Evolutionary conservation across 2,113 vertebrate genomes (phyloP).

Genomic region (Chiloscyllium plagiosum): DNA sequence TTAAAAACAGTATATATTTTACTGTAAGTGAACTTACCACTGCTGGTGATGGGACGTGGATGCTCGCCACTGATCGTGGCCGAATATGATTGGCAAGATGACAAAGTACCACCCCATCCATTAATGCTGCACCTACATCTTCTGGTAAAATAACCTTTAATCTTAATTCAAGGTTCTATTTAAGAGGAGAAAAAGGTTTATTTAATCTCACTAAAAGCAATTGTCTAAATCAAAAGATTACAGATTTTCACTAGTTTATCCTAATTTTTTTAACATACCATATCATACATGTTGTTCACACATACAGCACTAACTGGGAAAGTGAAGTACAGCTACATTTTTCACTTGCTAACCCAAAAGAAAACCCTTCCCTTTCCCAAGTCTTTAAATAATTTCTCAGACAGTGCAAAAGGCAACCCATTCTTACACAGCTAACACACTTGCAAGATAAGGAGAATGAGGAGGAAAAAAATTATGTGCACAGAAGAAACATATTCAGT

Average conservation of each 20-base stretch:
- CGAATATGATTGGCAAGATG: slow-evolving; percentile 97
- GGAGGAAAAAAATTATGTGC: not conserved
- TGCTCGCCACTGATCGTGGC: slow-evolving; percentile 92
- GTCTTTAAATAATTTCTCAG: not conserved
- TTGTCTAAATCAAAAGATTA: not conserved
- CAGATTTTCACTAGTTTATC: not conserved
- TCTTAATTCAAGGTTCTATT: slow-evolving; percentile 86
- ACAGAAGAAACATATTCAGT: not conserved
- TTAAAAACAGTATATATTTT: not conserved
- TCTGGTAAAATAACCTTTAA: slow-evolving; percentile 94
- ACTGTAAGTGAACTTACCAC: slow-evolving; percentile 67
- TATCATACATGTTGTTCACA: not conserved
- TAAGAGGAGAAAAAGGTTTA: not conserved
- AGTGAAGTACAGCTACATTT: not conserved
- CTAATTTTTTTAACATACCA: not conserved
- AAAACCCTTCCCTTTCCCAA: not conserved
- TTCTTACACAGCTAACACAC: not conserved
- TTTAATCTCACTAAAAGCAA: not conserved
- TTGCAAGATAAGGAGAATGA: not conserved
- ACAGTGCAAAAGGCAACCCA: not conserved
- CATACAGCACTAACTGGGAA: not conserved
- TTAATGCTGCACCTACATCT: slow-evolving; percentile 87
- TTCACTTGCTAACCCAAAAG: not conserved
- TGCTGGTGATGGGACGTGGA: slow-evolving; percentile 94
- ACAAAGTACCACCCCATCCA: slow-evolving; percentile 96